Conservation (phyloP, 92 coral and sea anemone genomes). For the Phenganax subtilis region DNA sequence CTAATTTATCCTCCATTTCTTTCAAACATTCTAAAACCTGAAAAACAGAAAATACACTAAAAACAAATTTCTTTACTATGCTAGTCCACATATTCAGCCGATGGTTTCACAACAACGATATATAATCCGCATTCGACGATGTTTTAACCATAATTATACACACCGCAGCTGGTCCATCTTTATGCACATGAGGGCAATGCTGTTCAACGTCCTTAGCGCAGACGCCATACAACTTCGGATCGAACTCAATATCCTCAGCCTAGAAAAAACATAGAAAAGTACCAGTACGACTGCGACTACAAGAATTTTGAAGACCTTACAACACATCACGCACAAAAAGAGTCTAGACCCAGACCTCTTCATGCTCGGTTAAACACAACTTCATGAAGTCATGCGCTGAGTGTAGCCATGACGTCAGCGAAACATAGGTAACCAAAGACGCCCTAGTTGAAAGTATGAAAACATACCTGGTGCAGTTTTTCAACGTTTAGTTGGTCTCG, state of each 20-base stretch:
- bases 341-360: no score
- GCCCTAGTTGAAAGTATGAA: neutral
- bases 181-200: slow-evolving; percentile 40
- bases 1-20: slow-evolving; percentile 41
- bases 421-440: neutral
- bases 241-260: slow-evolving; percentile 77
- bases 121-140: no score
- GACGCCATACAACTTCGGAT: slow-evolving; percentile 55
- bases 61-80: neutral
- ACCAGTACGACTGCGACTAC: no score
- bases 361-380: no score
- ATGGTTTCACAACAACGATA: no score
- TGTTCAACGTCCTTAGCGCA: slow-evolving; percentile 55
- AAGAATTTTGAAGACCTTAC: no score
- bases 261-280: slow-evolving; percentile 20
- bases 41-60: neutral
- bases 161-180: slow-evolving; percentile 77
- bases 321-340: no score
- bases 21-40: slow-evolving; percentile 74
- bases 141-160: neutral
- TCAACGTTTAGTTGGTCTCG: slow-evolving; percentile 68
- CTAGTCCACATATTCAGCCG: no score
- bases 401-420: neutral
- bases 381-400: no score
- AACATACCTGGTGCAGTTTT: slow-evolving; percentile 19